phyloP scores from a whole-genome alignment of 2,797 vertebrate genomes.

The Notoglanidium macrostoma region DNA sequence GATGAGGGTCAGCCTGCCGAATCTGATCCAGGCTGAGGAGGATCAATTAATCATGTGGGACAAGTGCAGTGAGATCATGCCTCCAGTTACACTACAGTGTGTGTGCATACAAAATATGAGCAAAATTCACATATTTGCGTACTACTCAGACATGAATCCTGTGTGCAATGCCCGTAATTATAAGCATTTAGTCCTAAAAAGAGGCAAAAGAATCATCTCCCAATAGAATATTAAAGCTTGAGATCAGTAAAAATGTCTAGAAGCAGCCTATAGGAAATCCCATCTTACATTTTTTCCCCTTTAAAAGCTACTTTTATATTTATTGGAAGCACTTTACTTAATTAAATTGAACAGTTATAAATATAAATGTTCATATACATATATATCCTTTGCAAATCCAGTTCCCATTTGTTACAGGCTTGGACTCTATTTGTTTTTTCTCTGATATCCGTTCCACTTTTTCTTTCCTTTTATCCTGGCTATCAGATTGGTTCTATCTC shows the following conservation, averaged over 20 bases:
- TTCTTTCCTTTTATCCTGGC: too few species aligned
- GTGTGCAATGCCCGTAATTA: background rate
- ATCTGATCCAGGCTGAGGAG: slow-evolving; percentile 3
- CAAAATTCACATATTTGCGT: background rate
- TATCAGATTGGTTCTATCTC: too few species aligned
- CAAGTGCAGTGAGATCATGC: background rate
- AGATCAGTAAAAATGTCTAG: background rate
- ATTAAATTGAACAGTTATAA: background rate
- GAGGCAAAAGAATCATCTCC: background rate
- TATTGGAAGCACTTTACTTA: background rate
- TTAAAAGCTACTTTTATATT: background rate
- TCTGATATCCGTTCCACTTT: too few species aligned
- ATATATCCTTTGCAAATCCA: too few species aligned
- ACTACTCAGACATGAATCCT: background rate
- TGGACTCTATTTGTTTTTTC: too few species aligned
- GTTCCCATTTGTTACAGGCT: too few species aligned
- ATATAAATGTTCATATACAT: too few species aligned
- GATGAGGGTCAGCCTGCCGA: background rate
- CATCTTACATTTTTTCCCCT: background rate
- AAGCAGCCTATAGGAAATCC: background rate
- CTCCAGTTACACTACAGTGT: background rate
- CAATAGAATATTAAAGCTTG: background rate
- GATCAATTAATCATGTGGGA: slow-evolving; percentile 9
- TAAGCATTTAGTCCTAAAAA: background rate
- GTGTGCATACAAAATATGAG: background rate